A percentile compares a stretch with the other conserved stretches of the same genome.
phyloP scores from a whole-genome alignment of 2,797 vertebrate species.

The Chrysocyon brachyurus region DNA sequence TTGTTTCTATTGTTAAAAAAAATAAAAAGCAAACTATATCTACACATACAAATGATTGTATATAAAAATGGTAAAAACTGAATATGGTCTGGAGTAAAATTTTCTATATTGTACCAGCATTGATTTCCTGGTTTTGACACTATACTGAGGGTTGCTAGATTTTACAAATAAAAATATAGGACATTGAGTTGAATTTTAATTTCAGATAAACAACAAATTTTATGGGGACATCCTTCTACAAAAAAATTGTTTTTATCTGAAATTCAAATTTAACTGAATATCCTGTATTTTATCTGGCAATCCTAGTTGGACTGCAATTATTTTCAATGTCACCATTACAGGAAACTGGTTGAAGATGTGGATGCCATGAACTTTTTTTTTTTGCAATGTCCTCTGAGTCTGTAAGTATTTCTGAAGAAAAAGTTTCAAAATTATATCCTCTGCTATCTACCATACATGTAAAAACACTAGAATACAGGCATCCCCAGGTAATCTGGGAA shows the following conservation, averaged over 20 bases:
- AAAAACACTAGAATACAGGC: background rate
- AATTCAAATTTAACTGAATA: slow-evolving; percentile 25
- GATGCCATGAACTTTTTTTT: background rate
- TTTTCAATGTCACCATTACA: background rate
- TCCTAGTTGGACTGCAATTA: background rate
- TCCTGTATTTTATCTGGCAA: background rate
- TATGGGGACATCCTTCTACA: background rate
- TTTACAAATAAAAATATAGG: slow-evolving; percentile 45
- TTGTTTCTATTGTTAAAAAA: background rate
- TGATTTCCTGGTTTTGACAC: background rate
- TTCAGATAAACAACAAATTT: background rate
- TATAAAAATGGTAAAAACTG: background rate
- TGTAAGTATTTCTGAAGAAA: background rate
- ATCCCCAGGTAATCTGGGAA: background rate
- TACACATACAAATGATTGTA: background rate
- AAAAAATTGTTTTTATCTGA: background rate
- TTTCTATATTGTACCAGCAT: background rate
- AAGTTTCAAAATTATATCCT: background rate
- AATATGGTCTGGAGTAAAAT: background rate
- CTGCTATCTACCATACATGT: background rate
- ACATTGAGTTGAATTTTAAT: background rate
- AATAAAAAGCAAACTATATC: background rate
- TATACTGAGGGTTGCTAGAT: background rate
- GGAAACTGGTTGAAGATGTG: background rate
- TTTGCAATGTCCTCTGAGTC: background rate